Evolutionary conservation across 1,140 invertebrate species (phyloP).

Genomic region (Pachypeltis micranthus): DNA sequence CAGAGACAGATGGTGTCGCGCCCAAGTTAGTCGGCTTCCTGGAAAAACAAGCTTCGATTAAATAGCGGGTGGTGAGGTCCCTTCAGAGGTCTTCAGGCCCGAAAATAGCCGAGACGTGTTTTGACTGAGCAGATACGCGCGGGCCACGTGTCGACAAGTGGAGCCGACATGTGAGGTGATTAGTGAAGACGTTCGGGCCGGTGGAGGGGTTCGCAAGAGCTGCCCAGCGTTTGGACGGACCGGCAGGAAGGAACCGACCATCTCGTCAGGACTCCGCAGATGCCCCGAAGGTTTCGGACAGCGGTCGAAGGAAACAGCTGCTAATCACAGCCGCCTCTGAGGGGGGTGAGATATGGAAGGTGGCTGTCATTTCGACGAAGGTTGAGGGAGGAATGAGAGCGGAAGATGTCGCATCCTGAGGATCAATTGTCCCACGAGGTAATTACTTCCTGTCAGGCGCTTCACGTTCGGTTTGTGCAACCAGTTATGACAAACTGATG

Average conservation of each 20-base stretch:
- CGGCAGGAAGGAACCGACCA: too few relatives aligned
- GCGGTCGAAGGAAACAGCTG: neutral
- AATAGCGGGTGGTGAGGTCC: neutral
- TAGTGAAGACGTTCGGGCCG: neutral
- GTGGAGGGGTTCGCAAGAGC: too few relatives aligned
- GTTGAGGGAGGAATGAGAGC: too few relatives aligned
- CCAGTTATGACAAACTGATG: too few relatives aligned
- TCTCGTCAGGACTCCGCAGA: neutral
- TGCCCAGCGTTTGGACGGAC: too few relatives aligned
- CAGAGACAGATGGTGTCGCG: neutral
- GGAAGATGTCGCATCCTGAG: too few relatives aligned
- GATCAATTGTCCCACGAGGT: too few relatives aligned
- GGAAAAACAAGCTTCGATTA: neutral
- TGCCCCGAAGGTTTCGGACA: neutral
- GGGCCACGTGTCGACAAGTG: neutral
- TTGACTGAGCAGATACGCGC: neutral
- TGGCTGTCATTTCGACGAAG: too few relatives aligned
- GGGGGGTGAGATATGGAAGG: conserved; percentile 4
- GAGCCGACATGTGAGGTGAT: neutral
- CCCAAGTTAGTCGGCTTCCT: neutral
- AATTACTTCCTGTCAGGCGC: too few relatives aligned
- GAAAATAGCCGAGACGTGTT: neutral
- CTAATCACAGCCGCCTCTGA: neutral
- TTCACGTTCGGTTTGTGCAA: too few relatives aligned
- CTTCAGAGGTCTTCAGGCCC: too few relatives aligned